phyloP scores from a whole-genome alignment of 2,888 invertebrate species.

The Mycalesis mineus region DNA sequence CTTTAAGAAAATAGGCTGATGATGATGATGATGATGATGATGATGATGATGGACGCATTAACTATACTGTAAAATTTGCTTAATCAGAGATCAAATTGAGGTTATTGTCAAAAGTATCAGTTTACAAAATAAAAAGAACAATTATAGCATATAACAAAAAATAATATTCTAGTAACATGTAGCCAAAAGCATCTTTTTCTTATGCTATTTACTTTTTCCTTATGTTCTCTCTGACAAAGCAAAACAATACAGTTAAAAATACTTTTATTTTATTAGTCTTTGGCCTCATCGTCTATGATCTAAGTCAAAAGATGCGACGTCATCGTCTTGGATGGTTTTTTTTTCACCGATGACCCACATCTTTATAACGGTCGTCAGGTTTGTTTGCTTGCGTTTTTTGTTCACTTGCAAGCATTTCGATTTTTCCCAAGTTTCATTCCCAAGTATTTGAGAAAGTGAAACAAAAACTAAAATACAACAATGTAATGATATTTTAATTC shows the following conservation, averaged over 20 bases:
- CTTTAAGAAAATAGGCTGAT: no score
- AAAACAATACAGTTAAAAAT: background rate
- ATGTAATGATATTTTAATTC: background rate
- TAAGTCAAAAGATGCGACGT: constrained; percentile 32
- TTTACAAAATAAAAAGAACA: no score
- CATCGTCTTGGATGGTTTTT: constrained; percentile 30
- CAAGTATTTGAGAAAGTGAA: constrained; percentile 8
- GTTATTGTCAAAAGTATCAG: no score
- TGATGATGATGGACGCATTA: no score
- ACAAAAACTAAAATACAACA: constrained; percentile 5
- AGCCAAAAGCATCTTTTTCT: no score
- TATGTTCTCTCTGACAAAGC: background rate
- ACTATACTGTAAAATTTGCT: no score
- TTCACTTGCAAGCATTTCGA: constrained; percentile 7
- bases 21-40: no score
- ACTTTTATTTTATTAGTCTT: background rate
- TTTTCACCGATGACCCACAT: constrained; percentile 42
- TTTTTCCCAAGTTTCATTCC: constrained; percentile 10
- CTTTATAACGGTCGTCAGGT: constrained; percentile 40
- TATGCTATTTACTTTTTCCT: background rate
- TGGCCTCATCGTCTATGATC: constrained; percentile 12
- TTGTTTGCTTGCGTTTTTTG: constrained; percentile 30
- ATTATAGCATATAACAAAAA: no score
- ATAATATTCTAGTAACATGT: no score
- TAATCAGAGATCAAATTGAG: no score